Evolutionary conservation across 2,113 vertebrate genomes (phyloP).

Genomic region (Suncus etruscus): DNA sequence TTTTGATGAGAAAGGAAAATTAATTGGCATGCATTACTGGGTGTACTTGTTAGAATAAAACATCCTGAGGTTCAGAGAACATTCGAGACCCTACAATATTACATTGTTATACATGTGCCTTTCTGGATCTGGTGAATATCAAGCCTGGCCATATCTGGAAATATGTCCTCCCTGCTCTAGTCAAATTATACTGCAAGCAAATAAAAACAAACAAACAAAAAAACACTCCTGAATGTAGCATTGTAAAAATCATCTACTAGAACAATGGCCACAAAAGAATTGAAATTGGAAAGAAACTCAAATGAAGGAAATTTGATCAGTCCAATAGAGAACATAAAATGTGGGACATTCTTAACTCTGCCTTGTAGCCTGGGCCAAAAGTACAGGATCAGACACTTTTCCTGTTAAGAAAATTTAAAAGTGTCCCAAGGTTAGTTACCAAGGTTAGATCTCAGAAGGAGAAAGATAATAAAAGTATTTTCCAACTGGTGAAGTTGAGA

Average conservation of each 20-base stretch:
- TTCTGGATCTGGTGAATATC: slow-evolving; percentile 14
- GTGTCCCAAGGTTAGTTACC: neutral
- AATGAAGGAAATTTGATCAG: neutral
- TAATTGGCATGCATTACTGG: slow-evolving; percentile 22
- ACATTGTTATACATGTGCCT: neutral
- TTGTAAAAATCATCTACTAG: neutral
- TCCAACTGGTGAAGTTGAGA: neutral
- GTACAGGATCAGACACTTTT: neutral
- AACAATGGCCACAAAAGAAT: neutral
- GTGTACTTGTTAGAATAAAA: slow-evolving; percentile 39
- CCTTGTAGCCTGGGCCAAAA: neutral
- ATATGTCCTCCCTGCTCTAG: neutral
- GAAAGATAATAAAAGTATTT: neutral
- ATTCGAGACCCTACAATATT: neutral
- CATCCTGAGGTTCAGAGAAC: slow-evolving; percentile 29
- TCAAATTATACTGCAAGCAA: neutral
- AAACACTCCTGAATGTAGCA: no score
- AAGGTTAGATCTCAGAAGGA: neutral
- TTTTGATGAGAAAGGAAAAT: slow-evolving; percentile 36
- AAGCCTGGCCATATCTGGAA: slow-evolving; percentile 23
- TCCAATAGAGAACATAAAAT: neutral
- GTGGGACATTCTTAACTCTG: neutral
- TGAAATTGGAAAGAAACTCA: neutral
- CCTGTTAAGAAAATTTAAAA: neutral
- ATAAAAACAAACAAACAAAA: no score